Percentiles rank a stretch among this genome's conserved stretches.
These are phyloP conservation scores for Thunnus maccoyii DNA, from an alignment of 2,113 vertebrate genomes.

Conservation along the genomic window DNA sequence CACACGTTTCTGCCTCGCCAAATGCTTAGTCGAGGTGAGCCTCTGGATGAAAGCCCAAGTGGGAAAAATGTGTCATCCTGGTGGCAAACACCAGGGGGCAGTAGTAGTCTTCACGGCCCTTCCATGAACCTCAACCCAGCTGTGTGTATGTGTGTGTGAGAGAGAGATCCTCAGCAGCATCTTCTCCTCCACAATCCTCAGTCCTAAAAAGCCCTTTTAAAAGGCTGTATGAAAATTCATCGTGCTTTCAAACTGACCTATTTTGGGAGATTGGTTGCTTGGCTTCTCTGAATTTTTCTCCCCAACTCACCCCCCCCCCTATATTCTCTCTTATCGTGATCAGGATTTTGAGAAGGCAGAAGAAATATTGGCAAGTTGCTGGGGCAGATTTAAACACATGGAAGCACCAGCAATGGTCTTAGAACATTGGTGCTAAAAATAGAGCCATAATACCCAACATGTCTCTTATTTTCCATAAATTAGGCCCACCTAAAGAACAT, in stretches of 20 bases:
- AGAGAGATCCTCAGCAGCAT: slow-evolving; percentile 65
- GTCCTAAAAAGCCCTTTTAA: slow-evolving; percentile 72
- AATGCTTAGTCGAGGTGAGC: slow-evolving; percentile 55
- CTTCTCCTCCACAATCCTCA: slow-evolving; percentile 69
- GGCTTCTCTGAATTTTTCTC: slow-evolving; percentile 51
- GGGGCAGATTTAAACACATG: slow-evolving; percentile 49
- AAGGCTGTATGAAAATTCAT: slow-evolving; percentile 73
- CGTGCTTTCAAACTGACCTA: slow-evolving; percentile 79
- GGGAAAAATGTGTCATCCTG: neutral
- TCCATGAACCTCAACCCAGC: slow-evolving; percentile 51
- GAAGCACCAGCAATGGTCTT: slow-evolving; percentile 23
- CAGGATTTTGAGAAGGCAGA: slow-evolving; percentile 63
- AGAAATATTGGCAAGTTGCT: slow-evolving; percentile 61
- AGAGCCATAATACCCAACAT: slow-evolving; percentile 46
- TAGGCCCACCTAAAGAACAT: slow-evolving; percentile 46
- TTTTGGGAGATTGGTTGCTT: slow-evolving; percentile 74
- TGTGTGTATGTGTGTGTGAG: slow-evolving; percentile 12
- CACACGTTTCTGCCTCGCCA: slow-evolving; percentile 54
- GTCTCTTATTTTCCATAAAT: slow-evolving; percentile 55
- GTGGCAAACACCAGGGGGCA: slow-evolving; percentile 73
- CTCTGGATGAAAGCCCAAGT: slow-evolving; percentile 25
- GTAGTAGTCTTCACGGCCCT: slow-evolving; percentile 69
- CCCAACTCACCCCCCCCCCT: too few relatives aligned
- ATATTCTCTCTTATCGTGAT: slow-evolving; percentile 52
- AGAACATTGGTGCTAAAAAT: slow-evolving; percentile 56